A percentile compares a stretch with the other conserved stretches of the same genome.
These are phyloP conservation scores for Coranthus polyacanthus DNA, from an alignment of 2,797 vertebrate species.

Conservation along the genomic window DNA sequence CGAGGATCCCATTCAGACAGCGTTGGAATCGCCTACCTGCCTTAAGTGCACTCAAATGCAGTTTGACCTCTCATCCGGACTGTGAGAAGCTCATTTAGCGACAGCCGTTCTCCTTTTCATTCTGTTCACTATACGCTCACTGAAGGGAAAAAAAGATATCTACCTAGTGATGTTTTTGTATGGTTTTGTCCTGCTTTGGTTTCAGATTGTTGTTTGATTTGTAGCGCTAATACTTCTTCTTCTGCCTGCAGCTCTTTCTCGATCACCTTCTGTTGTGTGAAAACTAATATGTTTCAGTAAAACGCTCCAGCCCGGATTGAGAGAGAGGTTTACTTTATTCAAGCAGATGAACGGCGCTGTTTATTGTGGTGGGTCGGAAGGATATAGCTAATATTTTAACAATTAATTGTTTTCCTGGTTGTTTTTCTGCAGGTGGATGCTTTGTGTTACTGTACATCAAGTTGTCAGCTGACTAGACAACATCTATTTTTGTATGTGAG, in stretches of 20 bases:
- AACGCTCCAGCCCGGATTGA: slow-evolving; percentile 40
- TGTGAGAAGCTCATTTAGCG: slow-evolving; percentile 64
- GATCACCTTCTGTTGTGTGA: slow-evolving; percentile 66
- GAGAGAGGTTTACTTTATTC: slow-evolving; percentile 41
- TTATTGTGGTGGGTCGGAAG: slow-evolving; percentile 62
- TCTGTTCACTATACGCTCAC: slow-evolving; percentile 56
- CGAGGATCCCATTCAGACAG: slow-evolving; percentile 62
- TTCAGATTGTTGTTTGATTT: slow-evolving; percentile 75
- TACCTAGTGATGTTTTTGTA: slow-evolving; percentile 76
- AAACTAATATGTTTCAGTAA: slow-evolving; percentile 61
- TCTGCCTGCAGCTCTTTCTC: slow-evolving; percentile 76
- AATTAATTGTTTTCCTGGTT: slow-evolving; percentile 72
- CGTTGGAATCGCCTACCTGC: slow-evolving; percentile 78
- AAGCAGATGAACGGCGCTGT: slow-evolving; percentile 52
- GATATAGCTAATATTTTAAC: slow-evolving; percentile 80
- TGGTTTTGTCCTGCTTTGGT: slow-evolving; percentile 78
- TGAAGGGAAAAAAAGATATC: slow-evolving; percentile 66
- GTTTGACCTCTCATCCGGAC: slow-evolving; percentile 77
- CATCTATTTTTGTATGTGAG: slow-evolving; percentile 86
- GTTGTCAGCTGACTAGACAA: slow-evolving; percentile 84
- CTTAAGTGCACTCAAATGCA: slow-evolving; percentile 85
- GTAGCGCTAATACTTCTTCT: slow-evolving; percentile 72
- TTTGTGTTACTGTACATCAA: slow-evolving; percentile 84
- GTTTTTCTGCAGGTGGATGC: slow-evolving; percentile 79
- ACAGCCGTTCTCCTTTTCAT: slow-evolving; percentile 61